Evolutionary conservation across 2,888 invertebrate species (phyloP).

Genomic region (Choristoneura rosaceana): DNA sequence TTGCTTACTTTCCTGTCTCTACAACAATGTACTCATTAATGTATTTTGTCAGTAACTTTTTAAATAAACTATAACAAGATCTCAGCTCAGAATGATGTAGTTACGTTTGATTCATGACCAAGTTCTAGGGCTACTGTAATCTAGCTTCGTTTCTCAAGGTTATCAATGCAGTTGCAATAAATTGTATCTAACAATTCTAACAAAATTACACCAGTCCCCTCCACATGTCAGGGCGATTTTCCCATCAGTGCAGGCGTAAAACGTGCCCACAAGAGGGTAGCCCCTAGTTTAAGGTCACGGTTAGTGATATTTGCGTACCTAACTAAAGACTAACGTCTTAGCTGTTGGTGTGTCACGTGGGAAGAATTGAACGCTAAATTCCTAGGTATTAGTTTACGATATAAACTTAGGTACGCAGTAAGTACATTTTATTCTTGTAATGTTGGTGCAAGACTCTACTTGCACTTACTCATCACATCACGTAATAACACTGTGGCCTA

Average conservation of each 20-base stretch:
- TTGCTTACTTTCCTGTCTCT: too few species aligned
- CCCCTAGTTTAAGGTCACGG: conserved; percentile 4
- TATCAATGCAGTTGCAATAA: conserved; percentile 27
- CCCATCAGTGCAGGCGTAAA: conserved; percentile 21
- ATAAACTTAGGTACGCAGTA: too few species aligned
- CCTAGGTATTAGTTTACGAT: too few species aligned
- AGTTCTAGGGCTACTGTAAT: not conserved
- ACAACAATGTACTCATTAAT: too few species aligned
- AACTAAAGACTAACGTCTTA: not conserved
- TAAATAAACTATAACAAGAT: too few species aligned
- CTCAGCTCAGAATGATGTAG: not conserved
- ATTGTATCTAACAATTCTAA: conserved; percentile 25
- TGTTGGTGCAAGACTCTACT: too few species aligned
- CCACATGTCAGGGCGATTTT: conserved; percentile 20
- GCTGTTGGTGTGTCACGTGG: not conserved
- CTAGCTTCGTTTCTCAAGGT: conserved; percentile 28
- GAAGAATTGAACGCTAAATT: too few species aligned
- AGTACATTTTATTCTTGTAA: too few species aligned
- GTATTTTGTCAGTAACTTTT: too few species aligned
- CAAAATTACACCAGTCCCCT: conserved; percentile 26
- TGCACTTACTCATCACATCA: too few species aligned
- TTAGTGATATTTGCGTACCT: not conserved
- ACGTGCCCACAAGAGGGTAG: not conserved
- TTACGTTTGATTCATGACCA: not conserved
- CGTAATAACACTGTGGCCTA: too few species aligned